Evolutionary conservation across 2,888 invertebrate genomes (phyloP), one percentile per base, ranked within the genome.

Genomic region (Drosophila longiperda): DNA sequence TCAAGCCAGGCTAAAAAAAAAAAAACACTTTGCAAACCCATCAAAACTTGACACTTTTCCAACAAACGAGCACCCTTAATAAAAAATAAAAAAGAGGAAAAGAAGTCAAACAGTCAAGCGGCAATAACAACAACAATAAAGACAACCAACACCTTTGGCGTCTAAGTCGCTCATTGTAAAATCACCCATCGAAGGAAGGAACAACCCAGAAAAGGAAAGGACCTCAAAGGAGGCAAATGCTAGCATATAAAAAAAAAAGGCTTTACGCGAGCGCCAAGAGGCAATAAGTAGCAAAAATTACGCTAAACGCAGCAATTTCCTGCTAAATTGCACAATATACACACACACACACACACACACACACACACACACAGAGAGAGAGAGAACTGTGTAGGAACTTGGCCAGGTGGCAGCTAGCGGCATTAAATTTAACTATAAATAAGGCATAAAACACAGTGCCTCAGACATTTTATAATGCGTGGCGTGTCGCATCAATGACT

Each of bases 261-360:
- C 73, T 66, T 77, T 62, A 48, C 57, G 55, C 59, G 63, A 62
- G 63, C 53, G 87, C 70, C 78, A 75, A 82, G 76, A 75, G 87
- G 90, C 89, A 89, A 90, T 87, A 88, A 90, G 87, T 89, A 89
- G 89, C 89, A 89, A 87, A 82, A 78, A 82, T 84, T 82, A 88
- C 90, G 87, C 80, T 85, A 89, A 87, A 84, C 85, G 89, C 75
- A 87, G 86, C 86, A 86, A 89, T 89, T 86, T 89, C 82, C 87
- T 78, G 62, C 73, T 72, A 86, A 87, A 83, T 82, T 88, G 78
- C 80, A 73, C 77, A 71, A 32, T 66, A 69, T 52, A 74, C 60
- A 66, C 54, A 70, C 52, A 72, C 55, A 68, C 20, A 62, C 36
- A 65, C 36, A 68, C 53, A 59, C 34, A 57, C 57, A 66, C 11